Evolutionary conservation across 2,888 invertebrate genomes (phyloP).

Genomic region (Meiosimyza decipiens): DNA sequence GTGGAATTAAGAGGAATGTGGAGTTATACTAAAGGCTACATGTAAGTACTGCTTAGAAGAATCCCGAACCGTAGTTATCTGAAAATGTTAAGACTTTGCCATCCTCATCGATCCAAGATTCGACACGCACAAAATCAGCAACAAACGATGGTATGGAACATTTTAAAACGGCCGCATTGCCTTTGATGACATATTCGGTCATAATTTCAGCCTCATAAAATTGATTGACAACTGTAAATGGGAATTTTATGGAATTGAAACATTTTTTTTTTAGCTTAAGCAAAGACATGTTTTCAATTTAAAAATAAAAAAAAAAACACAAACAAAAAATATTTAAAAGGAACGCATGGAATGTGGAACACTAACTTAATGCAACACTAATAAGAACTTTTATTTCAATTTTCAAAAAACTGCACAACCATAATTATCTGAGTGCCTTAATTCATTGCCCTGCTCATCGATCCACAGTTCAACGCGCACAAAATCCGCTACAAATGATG

Average conservation of each 20-base stretch:
- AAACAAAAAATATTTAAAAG: background rate
- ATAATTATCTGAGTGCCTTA: constrained; percentile 68
- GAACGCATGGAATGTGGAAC: too few relatives aligned
- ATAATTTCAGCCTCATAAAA: constrained; percentile 78
- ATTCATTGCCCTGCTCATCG: constrained; percentile 72
- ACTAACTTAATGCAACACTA: background rate
- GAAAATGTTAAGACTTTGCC: constrained; percentile 60
- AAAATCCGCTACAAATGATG: constrained; percentile 80
- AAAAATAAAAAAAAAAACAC: constrained; percentile 20
- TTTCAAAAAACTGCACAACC: constrained; percentile 60
- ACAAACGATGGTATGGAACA: constrained; percentile 82
- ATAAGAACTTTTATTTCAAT: background rate
- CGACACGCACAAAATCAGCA: constrained; percentile 78
- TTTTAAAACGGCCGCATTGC: constrained; percentile 78
- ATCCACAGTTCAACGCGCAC: constrained; percentile 79
- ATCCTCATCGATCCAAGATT: constrained; percentile 76
- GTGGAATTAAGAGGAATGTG: constrained; percentile 5
- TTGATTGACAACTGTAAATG: constrained; percentile 75
- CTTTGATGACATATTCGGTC: constrained; percentile 79
- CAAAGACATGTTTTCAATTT: constrained; percentile 6
- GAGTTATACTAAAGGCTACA: background rate
- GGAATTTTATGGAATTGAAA: constrained; percentile 22
- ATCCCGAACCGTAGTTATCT: constrained; percentile 62
- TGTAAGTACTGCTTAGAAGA: background rate
- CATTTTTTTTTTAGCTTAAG: background rate